phyloP scores from a whole-genome alignment of 2,888 invertebrate genomes.

The Papilio gigon region DNA sequence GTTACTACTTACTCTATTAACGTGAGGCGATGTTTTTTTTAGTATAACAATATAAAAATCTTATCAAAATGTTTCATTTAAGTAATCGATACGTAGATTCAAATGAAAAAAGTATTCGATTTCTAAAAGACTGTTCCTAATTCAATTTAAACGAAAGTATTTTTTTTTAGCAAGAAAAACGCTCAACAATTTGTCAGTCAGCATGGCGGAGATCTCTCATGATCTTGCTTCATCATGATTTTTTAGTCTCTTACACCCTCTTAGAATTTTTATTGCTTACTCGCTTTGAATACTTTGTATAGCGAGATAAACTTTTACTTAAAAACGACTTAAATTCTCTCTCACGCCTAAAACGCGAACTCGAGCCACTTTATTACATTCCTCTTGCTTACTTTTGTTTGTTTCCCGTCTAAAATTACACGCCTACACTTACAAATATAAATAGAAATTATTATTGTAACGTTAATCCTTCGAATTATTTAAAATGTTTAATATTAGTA shows the following conservation, averaged over 20 bases:
- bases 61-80: conserved; percentile 3
- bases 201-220: conserved; percentile 66
- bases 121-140: conserved; percentile 64
- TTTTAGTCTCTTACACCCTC: conserved; percentile 64
- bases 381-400: conserved; percentile 69
- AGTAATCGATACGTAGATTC: conserved; percentile 13
- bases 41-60: too few relatives aligned
- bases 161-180: conserved; percentile 72
- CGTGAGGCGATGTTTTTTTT: too few relatives aligned
- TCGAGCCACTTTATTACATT: conserved; percentile 72
- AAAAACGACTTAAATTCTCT: conserved; percentile 75
- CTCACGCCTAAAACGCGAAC: conserved; percentile 67
- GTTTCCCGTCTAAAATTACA: conserved; percentile 72
- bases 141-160: conserved; percentile 72
- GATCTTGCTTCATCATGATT: conserved; percentile 78
- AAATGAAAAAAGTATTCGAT: conserved; percentile 14
- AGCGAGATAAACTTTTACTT: conserved; percentile 67
- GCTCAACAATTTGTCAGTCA: conserved; percentile 75
- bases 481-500: neutral
- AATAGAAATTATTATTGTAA: conserved; percentile 1
- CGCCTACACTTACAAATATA: conserved; percentile 44
- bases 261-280: conserved; percentile 72
- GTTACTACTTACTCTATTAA: too few relatives aligned
- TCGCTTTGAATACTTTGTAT: conserved; percentile 67
- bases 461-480: neutral